Evolutionary conservation across 2,113 vertebrate genomes (phyloP), one percentile per base, ranked within the genome.

Genomic region (Sardina pilchardus): DNA sequence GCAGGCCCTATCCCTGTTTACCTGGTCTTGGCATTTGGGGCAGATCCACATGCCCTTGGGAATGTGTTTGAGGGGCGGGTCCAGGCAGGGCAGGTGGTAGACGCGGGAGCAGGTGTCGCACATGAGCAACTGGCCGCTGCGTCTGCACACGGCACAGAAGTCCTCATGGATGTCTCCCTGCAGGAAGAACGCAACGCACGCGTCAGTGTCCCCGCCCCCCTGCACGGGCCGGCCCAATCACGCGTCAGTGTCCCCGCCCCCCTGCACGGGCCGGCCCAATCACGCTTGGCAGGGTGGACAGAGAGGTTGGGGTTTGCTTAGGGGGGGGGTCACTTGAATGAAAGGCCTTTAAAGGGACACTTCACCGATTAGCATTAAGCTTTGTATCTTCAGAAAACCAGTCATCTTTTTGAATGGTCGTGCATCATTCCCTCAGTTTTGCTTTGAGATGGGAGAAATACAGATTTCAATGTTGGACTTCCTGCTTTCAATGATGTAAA

Each of bases 41-140:
- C 98, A 99, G 96, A 99, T 99, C 98, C 98, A 99, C 98, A 99
- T 99, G 97, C 98, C 98, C 97, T 98, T 99, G 92, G 98, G 98
- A 96, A 99, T 99, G 90, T 97, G 97, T 97, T 99, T 99, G 95
- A 99, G 96, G 94, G 98, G 97, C 0, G 98, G 98, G 91, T 99
- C 98, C 96, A 99, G 95, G 95, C 98, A 99, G 95, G 99, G 97
- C 95, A 99, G 96, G 91, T 99, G 98, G 96, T 97, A 99, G 90
- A 99, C 98, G 93, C 98, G 97, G 94, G 98, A 99, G 94, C 98
- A 99, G 0, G 98, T 99, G 95, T 99, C 98, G 91, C 98, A 99
- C 98, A 99, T 99, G 95, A 99, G 97, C 95, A 99, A 95, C 94
- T 99, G 98, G 91, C 98, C 98, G 8, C 98, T 99, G 96, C 98